These are phyloP conservation scores for Chromoteleia sp. DNA, from an alignment of 2,888 invertebrate species.

Conservation along the genomic window DNA sequence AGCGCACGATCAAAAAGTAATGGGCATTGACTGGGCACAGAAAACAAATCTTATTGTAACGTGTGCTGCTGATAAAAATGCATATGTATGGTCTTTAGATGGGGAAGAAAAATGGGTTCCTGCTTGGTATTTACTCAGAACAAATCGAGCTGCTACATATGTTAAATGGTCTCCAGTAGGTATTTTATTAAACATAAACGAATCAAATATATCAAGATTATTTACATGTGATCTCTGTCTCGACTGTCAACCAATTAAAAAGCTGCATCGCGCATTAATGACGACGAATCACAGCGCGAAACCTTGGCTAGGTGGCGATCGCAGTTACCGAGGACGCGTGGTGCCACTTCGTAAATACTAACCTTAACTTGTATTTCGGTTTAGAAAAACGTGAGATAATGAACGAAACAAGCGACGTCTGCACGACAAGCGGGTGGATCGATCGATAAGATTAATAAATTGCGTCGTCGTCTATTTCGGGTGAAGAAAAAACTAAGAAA, in stretches of 20 bases:
- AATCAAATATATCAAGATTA: conserved; percentile 19
- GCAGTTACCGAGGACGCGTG: conserved; percentile 3
- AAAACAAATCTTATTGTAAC: conserved; percentile 99
- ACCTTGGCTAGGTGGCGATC: conserved; percentile 17
- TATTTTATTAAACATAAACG: conserved; percentile 27
- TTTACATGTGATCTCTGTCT: conserved; percentile 23
- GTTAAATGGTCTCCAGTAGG: conserved; percentile 98
- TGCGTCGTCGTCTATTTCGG: not conserved
- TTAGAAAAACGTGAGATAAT: conserved; percentile 2
- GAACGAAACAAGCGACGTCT: conserved; percentile 15
- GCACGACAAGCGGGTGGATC: not conserved
- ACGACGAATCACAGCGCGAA: not conserved
- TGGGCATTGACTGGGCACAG: too few relatives aligned
- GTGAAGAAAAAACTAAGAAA: not conserved
- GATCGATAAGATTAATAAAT: conserved; percentile 1
- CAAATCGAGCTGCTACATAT: conserved; percentile 98
- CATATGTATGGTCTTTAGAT: conserved; percentile 98
- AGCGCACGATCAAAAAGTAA: too few relatives aligned
- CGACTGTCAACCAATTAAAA: conserved; percentile 1
- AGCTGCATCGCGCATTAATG: not conserved
- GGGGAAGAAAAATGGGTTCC: conserved; percentile 98
- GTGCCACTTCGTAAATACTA: conserved; percentile 19
- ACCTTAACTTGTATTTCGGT: conserved; percentile 11
- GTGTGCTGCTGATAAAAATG: conserved; percentile 98
- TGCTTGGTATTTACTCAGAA: conserved; percentile 96